phyloP scores from a whole-genome alignment of 2,888 invertebrate genomes.

The Neoitamus cyanurus region DNA sequence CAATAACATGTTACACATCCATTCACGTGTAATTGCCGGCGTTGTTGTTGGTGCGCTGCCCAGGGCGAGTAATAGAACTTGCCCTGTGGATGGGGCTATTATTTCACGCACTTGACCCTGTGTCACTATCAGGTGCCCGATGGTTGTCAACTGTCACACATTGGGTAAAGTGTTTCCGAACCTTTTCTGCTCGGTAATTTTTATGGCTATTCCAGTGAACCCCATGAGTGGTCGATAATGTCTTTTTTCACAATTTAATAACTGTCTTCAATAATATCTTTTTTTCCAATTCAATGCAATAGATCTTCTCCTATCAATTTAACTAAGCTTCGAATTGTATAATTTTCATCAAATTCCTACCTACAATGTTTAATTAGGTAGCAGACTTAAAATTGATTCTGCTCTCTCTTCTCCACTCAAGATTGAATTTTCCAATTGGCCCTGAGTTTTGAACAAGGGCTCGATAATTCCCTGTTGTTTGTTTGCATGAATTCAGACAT shows the following conservation, averaged over 20 bases:
- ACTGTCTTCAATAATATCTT: too few species aligned
- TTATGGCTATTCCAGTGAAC: neutral
- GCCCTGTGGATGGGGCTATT: conserved; percentile 11
- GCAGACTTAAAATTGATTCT: too few species aligned
- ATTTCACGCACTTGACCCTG: conserved; percentile 37
- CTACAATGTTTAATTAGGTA: too few species aligned
- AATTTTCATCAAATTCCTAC: too few species aligned
- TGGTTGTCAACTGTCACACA: conserved; percentile 33
- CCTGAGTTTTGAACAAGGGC: too few species aligned
- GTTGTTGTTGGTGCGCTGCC: neutral
- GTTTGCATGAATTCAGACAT: too few species aligned
- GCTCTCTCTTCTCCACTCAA: too few species aligned
- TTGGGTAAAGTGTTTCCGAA: neutral
- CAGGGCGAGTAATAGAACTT: neutral
- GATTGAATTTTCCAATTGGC: too few species aligned
- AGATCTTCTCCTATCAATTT: too few species aligned
- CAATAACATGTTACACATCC: conserved; percentile 40
- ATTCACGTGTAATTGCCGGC: conserved; percentile 35
- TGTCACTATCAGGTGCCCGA: conserved; percentile 35
- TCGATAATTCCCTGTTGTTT: too few species aligned
- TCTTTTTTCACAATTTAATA: neutral
- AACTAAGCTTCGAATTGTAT: too few species aligned
- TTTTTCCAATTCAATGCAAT: too few species aligned
- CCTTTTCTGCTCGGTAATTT: neutral
- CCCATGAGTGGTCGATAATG: neutral